Conservation (phyloP, 1,140 invertebrate genomes). For the Leptinotarsa undecemlineata region DNA sequence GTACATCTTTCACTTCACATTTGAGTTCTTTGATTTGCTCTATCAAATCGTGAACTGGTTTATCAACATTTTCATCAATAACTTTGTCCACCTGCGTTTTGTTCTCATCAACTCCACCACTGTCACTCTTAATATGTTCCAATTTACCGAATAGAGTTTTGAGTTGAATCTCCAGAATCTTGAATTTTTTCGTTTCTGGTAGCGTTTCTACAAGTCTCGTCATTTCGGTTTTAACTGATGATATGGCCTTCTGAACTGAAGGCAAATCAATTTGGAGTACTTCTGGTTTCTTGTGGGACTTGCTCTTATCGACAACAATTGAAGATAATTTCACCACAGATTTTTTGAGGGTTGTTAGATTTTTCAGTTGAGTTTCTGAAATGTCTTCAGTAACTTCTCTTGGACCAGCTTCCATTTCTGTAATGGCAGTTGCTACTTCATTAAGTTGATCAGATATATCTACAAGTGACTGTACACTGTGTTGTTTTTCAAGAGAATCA, state of each 20-base stretch:
- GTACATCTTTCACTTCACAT: not conserved
- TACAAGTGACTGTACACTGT: constrained; percentile 29
- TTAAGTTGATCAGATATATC: constrained; percentile 26
- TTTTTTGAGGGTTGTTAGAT: not conserved
- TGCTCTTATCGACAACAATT: not conserved
- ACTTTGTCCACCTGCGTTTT: not conserved
- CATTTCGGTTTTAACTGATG: not conserved
- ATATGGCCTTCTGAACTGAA: not conserved
- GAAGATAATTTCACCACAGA: not conserved
- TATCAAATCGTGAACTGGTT: not conserved
- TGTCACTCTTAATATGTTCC: not conserved
- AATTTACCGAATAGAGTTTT: not conserved
- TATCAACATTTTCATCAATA: not conserved
- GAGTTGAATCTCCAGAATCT: not conserved
- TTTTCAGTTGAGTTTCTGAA: not conserved
- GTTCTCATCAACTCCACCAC: constrained; percentile 11
- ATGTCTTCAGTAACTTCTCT: not conserved
- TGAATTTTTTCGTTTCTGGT: not conserved
- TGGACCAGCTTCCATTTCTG: not conserved
- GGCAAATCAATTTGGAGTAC: not conserved
- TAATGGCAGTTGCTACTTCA: not conserved
- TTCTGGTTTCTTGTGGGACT: not conserved
- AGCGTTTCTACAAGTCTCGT: not conserved
- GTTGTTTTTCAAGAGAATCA: constrained; percentile 16
- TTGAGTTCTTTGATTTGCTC: not conserved